Evolutionary conservation across 2,797 vertebrate species (phyloP), one percentile per base, ranked within the genome.

Genomic region (Steatocranus sp.): DNA sequence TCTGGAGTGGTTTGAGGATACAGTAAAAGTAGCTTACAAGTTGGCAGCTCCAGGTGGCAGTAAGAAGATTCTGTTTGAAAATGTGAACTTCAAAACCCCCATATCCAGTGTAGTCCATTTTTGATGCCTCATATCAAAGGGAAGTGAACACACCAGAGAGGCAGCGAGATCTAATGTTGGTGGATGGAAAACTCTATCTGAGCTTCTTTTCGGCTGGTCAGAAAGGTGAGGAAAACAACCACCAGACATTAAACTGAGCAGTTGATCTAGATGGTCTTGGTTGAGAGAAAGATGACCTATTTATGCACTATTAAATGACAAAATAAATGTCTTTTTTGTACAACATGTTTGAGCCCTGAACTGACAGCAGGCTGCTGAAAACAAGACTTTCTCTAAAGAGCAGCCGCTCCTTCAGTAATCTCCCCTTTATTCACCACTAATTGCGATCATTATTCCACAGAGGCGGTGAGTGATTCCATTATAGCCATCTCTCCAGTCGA

Each of bases 381-480:
- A 27, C 1, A 11, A 81, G 58, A 27, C 75, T 7, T 75, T 49
- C 17, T 80, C 27, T 50, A 20, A 36, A 83, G 49, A 81, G 66
- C 78, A 50, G 78, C 54, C 18, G 68, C 83, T 27, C 73, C 80
- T 80, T 77, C 63, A 18, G 61, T 84, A 86, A 90, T 90, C 78
- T 82, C 79, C 36, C 79, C 51, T 88, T 91, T 86, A 89, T 92
- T 90, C 91, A 76, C 7, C 25, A 2, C 82, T 93, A 93, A 93
- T 92, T 92, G 89, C 6, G 73, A 85, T 91, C 89, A 87, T 92
- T 90, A 90, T 85, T 92, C 88, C 89, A 27, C 75, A 23, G 87
- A 84, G 83, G 78, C 78, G 3, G 70, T 4, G 18, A 73, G 46
- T 53, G 87, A 87, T 83, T 88, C 76, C 83, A 58, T 86, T 86